Percentiles rank a stretch among this genome's conserved stretches.
Evolutionary conservation across 2,113 vertebrate species (phyloP).

Genomic region (Corythoichthys intestinalis): DNA sequence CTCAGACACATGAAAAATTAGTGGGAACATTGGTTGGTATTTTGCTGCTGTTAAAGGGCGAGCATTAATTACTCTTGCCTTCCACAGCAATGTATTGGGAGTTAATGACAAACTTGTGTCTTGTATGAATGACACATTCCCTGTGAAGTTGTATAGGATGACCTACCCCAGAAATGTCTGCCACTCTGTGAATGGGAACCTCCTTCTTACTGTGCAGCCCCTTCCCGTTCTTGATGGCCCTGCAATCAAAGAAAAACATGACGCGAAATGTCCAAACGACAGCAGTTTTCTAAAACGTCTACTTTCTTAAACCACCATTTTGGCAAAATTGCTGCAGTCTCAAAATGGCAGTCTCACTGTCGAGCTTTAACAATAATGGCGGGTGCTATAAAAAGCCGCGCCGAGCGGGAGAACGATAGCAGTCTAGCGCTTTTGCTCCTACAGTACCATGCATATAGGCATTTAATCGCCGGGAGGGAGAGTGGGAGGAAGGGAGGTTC

Average conservation of each 20-base stretch:
- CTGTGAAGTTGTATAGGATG: neutral
- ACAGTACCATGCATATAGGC: slow-evolving; percentile 29
- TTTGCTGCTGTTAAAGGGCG: too few species aligned
- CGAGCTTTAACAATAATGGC: slow-evolving; percentile 29
- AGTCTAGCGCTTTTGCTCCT: slow-evolving; percentile 7
- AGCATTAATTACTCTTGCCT: slow-evolving; percentile 4
- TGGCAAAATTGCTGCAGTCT: slow-evolving; percentile 6
- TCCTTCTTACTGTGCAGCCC: slow-evolving; percentile 99
- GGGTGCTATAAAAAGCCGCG: slow-evolving; percentile 19
- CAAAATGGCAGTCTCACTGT: neutral
- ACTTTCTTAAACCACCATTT: slow-evolving; percentile 30
- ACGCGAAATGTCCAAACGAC: neutral
- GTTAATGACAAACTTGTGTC: slow-evolving; percentile 1
- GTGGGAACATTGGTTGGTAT: too few species aligned
- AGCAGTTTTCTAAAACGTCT: neutral
- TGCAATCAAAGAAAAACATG: slow-evolving; percentile 54
- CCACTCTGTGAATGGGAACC: slow-evolving; percentile 94
- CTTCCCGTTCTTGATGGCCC: slow-evolving; percentile 98
- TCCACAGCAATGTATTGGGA: neutral
- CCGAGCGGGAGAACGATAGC: slow-evolving; percentile 31
- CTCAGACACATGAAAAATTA: too few species aligned
- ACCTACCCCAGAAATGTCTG: slow-evolving; percentile 95
- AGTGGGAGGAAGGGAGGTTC: slow-evolving; percentile 26
- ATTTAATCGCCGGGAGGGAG: slow-evolving; percentile 28
- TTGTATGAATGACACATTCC: neutral